These are phyloP conservation scores for Laterallus jamaicensis DNA, from an alignment of 2,113 vertebrate species.

Conservation along the genomic window DNA sequence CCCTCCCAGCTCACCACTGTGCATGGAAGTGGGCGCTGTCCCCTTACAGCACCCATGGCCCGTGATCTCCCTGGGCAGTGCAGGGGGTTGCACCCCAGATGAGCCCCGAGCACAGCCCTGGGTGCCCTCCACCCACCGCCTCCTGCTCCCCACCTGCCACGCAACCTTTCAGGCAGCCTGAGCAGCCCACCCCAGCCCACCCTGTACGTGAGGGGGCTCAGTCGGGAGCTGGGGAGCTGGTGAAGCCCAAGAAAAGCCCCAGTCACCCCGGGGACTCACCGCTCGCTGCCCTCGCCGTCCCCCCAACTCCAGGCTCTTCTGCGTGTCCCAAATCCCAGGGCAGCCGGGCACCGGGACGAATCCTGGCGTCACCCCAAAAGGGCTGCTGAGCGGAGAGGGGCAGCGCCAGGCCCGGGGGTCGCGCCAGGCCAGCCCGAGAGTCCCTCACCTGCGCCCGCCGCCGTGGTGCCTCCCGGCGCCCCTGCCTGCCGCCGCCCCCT, in stretches of 20 bases:
- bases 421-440: fast-evolving
- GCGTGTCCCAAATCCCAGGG: neutral
- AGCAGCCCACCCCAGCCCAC: neutral
- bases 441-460: neutral
- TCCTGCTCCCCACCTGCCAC: fast-evolving
- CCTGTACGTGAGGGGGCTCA: neutral
- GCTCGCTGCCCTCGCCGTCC: fast-evolving
- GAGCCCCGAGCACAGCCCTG: neutral
- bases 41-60: fast-evolving
- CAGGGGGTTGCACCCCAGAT: fast-evolving
- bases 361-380: neutral
- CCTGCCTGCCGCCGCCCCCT: neutral
- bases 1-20: fast-evolving
- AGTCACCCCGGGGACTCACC: neutral
- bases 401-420: neutral
- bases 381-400: fast-evolving
- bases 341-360: fast-evolving
- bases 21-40: neutral
- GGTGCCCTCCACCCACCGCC: neutral
- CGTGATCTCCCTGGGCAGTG: neutral
- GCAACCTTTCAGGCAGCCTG: neutral
- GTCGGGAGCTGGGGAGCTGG: fast-evolving
- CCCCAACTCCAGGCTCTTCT: neutral
- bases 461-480: fast-evolving
- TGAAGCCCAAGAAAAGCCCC: neutral